phyloP scores from a whole-genome alignment of 2,888 invertebrate species.

The Sycophila texana region DNA sequence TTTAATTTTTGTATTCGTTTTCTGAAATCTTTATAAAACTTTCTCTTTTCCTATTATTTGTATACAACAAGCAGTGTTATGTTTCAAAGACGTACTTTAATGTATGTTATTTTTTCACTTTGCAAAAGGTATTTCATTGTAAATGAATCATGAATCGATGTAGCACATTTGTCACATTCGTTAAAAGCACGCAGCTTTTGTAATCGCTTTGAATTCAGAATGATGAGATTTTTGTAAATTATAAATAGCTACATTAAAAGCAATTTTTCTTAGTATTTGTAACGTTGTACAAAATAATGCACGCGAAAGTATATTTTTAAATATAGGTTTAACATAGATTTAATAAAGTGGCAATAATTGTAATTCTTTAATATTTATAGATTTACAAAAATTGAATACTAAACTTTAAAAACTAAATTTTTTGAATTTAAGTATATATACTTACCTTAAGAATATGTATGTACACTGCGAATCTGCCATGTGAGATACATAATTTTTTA shows the following conservation, averaged over 20 bases:
- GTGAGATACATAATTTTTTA: constrained; percentile 32
- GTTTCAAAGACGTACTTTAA: neutral
- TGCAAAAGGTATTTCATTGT: constrained; percentile 26
- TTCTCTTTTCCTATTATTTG: neutral
- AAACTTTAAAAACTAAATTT: constrained; percentile 19
- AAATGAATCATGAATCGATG: constrained; percentile 20
- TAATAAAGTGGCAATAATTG: constrained; percentile 33
- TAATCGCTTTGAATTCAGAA: constrained; percentile 27
- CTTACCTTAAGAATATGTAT: constrained; percentile 40
- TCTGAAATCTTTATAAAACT: neutral
- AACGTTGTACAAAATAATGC: constrained; percentile 29
- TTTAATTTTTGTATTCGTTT: too few relatives aligned
- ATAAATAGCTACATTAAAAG: constrained; percentile 8
- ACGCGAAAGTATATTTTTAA: constrained; percentile 27
- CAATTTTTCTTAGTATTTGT: constrained; percentile 29
- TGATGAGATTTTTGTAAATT: constrained; percentile 33
- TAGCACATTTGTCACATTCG: constrained; percentile 20
- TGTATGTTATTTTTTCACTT: constrained; percentile 1
- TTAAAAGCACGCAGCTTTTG: constrained; percentile 14
- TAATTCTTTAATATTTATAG: constrained; percentile 28
- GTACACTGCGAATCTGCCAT: constrained; percentile 25
- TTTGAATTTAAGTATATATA: constrained; percentile 35
- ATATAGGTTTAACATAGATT: neutral
- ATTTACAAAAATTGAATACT: constrained; percentile 23
- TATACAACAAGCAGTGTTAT: too few relatives aligned